Base-by-base conservation (phyloP, 2,888 invertebrate genomes). In the Autographa pulchrina region DNA sequence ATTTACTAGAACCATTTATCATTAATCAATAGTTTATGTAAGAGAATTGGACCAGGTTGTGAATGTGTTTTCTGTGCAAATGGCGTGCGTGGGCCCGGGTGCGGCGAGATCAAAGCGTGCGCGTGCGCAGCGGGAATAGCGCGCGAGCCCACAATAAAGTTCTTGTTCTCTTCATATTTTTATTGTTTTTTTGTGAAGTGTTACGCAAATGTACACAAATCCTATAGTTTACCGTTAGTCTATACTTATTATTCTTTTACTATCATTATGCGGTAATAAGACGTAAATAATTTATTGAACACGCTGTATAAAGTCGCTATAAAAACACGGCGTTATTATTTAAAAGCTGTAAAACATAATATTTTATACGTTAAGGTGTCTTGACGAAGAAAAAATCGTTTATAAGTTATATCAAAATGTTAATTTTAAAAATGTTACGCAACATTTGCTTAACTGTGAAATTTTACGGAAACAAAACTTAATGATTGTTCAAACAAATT, bases 51-150 rank as follows among this genome's bases (percentile, higher is more conserved):
- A 83, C 74, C 83, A 81, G 81, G 83, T 86, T 86, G 84, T 88
- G 77, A 88, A 89, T 88, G 86, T 85, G 86, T 78, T 87, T 87
- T 86, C 83, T 88, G 87, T 88, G 90, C 89, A 86, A 91, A 91
- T 88, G 88, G 68, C 77, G 80, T 88, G 89, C 90, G 90, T 88
- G 89, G 89, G 90, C 89, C 85, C 82, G 76, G 72, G 59, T 66
- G 85, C 89, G 92, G 91, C 73, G 74, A 67, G 85, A 87, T 91
- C 90, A 90, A 91, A 86, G 80, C 62, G 41, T 69, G 75, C 70
- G 76, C 70, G 38, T 16, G 80, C 85, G 80, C 87, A 85, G 88
- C 88, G 82, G 88, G 88, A 68, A 80, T 82, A 82, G 78, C 82
- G 77, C 74, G 74, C 72, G 78, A 82, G 75, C 64, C 65, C 73